Conservation (phyloP, 2,888 invertebrate genomes). For the Plebejus melissa region DNA sequence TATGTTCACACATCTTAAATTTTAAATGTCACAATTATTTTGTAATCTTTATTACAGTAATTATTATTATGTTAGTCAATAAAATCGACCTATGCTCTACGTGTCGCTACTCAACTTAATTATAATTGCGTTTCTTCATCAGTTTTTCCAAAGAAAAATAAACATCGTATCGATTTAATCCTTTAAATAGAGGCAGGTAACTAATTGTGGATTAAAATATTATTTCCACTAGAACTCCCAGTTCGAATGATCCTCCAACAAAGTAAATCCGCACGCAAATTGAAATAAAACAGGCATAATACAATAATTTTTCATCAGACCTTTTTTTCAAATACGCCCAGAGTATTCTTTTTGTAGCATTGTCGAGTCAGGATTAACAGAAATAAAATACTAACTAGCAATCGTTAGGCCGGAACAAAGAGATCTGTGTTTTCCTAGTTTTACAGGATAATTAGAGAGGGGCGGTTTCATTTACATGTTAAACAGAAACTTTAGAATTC, state of each 20-base stretch:
- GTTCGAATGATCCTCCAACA: constrained; percentile 7
- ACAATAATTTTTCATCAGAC: constrained; percentile 26
- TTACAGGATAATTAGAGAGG: constrained; percentile 30
- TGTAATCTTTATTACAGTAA: too few relatives aligned
- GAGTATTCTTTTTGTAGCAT: constrained; percentile 23
- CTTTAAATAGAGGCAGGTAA: neutral
- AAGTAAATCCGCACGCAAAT: constrained; percentile 14
- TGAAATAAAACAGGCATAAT: constrained; percentile 20
- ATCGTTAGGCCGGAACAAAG: constrained; percentile 25
- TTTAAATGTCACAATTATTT: too few relatives aligned
- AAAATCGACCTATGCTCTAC: too few relatives aligned
- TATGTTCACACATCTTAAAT: too few relatives aligned
- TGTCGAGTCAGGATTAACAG: constrained; percentile 26
- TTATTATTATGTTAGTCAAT: too few relatives aligned
- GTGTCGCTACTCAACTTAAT: too few relatives aligned
- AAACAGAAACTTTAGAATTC: constrained; percentile 29
- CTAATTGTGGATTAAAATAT: neutral
- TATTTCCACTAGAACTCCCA: constrained; percentile 1
- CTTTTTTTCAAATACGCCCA: constrained; percentile 24
- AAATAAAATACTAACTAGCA: constrained; percentile 24
- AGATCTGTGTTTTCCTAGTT: constrained; percentile 29
- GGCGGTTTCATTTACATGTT: constrained; percentile 29
- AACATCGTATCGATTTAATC: neutral
- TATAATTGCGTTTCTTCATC: too few relatives aligned
- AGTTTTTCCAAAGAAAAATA: neutral